Evolutionary conservation across 2,113 vertebrate genomes (phyloP), one percentile per base, ranked within the genome.

Genomic region (Platysteira castanea): DNA sequence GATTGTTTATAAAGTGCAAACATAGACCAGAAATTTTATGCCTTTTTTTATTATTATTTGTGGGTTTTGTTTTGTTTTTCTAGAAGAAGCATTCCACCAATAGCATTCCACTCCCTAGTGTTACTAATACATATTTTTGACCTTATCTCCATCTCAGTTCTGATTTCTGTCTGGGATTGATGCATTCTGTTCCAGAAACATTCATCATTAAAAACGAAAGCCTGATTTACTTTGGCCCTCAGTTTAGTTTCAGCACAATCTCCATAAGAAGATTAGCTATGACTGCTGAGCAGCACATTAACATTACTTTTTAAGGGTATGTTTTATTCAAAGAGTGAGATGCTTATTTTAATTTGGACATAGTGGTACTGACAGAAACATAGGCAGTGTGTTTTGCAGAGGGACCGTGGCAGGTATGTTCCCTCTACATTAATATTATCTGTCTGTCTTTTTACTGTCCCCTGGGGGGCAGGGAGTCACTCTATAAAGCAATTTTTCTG

Each of bases 261-360:
- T 90, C 93, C 82, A 31, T 90, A 93, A 91, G 91, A 87, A 94
- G 84, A 93, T 96, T 96, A 96, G 96, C 89, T 90, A 65, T 31
- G 42, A 82, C 80, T 57, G 79, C 60, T 79, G 61, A 77, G 83
- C 46, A 94, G 90, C 81, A 86, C 39, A 77, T 77, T 89, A 89
- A 91, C 96, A 97, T 95, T 96, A 65, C 95, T 97, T 97, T 97
- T 97, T 97, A 97, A 96, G 97, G 97, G 69, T 96, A 96, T 97
- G 94, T 97, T 96, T 95, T 90, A 84, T 87, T 94, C 87, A 41
- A 77, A 77, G 92, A 87, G 49, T 18, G 85, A 93, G 76, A 86
- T 81, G 87, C 74, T 94, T 96, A 63, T 94, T 97, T 93, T 95
- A 42, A 76, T 91, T 93, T 85, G 84, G 84, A 70, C 52, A 83